Percentiles rank a stretch among this genome's conserved stretches.
Conservation (phyloP, 2,797 vertebrate genomes). For the Pseudochaenichthys georgianus region DNA sequence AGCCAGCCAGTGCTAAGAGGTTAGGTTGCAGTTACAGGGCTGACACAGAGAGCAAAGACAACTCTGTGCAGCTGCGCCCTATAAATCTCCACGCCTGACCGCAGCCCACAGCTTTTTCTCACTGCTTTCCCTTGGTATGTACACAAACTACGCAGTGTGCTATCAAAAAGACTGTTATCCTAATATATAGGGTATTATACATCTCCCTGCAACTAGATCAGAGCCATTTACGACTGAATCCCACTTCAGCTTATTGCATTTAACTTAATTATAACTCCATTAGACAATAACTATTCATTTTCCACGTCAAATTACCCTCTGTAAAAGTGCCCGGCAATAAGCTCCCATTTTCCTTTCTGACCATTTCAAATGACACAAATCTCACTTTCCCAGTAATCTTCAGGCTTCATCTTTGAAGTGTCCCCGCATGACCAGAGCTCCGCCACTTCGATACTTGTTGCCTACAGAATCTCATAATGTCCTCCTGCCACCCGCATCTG, state of each 20-base stretch:
- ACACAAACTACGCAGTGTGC: slow-evolving; percentile 35
- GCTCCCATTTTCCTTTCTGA: slow-evolving; percentile 30
- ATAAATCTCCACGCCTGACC: slow-evolving; percentile 83
- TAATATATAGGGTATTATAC: slow-evolving; percentile 5
- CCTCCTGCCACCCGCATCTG: slow-evolving; percentile 53
- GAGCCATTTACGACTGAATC: slow-evolving; percentile 4
- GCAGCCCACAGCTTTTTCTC: slow-evolving; percentile 61
- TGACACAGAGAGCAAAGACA: slow-evolving; percentile 72
- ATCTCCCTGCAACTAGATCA: slow-evolving; percentile 29
- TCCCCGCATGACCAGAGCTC: slow-evolving; percentile 59
- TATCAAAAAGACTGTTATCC: slow-evolving; percentile 50
- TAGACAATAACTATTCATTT: slow-evolving; percentile 14
- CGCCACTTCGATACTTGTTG: slow-evolving; percentile 46
- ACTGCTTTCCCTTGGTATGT: slow-evolving; percentile 42
- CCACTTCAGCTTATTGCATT: slow-evolving; percentile 3
- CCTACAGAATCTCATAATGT: slow-evolving; percentile 67
- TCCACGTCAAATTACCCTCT: slow-evolving; percentile 8
- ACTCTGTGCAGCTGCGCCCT: slow-evolving; percentile 80
- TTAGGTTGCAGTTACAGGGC: slow-evolving; percentile 73
- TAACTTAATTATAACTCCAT: slow-evolving; percentile 7
- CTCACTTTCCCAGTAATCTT: slow-evolving; percentile 62
- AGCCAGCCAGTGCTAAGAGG: slow-evolving; percentile 61
- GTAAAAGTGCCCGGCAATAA: slow-evolving; percentile 1
- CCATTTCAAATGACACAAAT: slow-evolving; percentile 68
- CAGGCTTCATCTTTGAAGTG: slow-evolving; percentile 60